These are phyloP conservation scores for Columba guinea DNA, from an alignment of 2,797 vertebrate genomes.

Conservation along the genomic window DNA sequence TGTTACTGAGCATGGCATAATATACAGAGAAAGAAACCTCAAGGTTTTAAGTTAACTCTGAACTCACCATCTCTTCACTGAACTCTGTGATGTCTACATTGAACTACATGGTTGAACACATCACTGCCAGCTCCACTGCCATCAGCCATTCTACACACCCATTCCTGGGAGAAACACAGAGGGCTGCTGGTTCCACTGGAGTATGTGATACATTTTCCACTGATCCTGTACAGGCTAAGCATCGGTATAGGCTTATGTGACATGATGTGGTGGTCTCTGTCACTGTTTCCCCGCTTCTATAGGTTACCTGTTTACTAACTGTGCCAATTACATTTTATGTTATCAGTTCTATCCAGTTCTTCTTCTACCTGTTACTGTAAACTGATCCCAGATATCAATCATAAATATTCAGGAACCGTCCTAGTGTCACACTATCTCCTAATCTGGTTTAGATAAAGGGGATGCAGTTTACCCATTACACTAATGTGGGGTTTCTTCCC, in stretches of 20 bases:
- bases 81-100: background rate
- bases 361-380: background rate
- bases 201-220: background rate
- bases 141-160: background rate
- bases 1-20: background rate
- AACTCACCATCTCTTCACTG: background rate
- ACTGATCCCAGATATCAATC: background rate
- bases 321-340: background rate
- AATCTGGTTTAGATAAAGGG: background rate
- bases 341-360: background rate
- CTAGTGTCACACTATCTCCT: background rate
- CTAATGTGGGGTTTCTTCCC: background rate
- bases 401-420: background rate
- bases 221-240: background rate
- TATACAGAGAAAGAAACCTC: background rate
- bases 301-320: background rate
- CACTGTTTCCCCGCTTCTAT: background rate
- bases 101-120: background rate
- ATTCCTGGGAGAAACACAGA: background rate
- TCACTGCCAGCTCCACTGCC: background rate
- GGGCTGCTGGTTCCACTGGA: background rate
- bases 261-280: background rate
- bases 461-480: background rate
- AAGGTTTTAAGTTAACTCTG: background rate
- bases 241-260: background rate